These are phyloP conservation scores for Plebejus argus DNA, from an alignment of 2,888 invertebrate genomes.

Conservation along the genomic window DNA sequence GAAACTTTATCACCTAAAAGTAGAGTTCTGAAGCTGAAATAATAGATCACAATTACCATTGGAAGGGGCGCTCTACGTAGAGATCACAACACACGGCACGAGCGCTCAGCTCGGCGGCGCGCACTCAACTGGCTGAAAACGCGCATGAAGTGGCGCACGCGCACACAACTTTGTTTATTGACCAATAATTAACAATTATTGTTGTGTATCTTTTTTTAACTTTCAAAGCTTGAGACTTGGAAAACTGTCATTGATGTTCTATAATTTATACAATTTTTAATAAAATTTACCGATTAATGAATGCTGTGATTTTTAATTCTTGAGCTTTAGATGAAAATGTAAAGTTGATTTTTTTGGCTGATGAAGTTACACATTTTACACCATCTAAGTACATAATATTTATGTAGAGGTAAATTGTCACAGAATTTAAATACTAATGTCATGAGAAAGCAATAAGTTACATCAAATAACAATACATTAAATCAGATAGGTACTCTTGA, in stretches of 20 bases:
- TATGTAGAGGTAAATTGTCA: no score
- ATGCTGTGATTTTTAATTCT: neutral
- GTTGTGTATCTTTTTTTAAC: conserved; percentile 40
- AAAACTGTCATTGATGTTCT: neutral
- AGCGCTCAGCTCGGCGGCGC: conserved; percentile 63
- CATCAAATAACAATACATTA: no score
- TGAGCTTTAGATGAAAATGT: neutral
- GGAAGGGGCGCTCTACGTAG: conserved; percentile 54
- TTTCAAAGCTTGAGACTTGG: neutral
- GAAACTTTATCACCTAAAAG: conserved; percentile 42
- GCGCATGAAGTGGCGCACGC: conserved; percentile 63
- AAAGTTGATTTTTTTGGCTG: neutral
- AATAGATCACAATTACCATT: conserved; percentile 72
- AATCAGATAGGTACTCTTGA: no score
- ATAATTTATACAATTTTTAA: neutral
- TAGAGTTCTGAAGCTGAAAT: conserved; percentile 47
- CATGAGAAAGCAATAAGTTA: no score
- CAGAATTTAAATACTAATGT: no score
- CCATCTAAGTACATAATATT: no score
- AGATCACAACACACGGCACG: conserved; percentile 41
- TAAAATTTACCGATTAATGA: neutral
- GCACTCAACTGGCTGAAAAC: conserved; percentile 68
- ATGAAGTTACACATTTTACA: no score
- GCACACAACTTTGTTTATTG: conserved; percentile 64
- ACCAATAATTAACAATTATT: conserved; percentile 48